Base-by-base conservation (phyloP, 2,797 vertebrate genomes). In the Antrozous pallidus region DNA sequence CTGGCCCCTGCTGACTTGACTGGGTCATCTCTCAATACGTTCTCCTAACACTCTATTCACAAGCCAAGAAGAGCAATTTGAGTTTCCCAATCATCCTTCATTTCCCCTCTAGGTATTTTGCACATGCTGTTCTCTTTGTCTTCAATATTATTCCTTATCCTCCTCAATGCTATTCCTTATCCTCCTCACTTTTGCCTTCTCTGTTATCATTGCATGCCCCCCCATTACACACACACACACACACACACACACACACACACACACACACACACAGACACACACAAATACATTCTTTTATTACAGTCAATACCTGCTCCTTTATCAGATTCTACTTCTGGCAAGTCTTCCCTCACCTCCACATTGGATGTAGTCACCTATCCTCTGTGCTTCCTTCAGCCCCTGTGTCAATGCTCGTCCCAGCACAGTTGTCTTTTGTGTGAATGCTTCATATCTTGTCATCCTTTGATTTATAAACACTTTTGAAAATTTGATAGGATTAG, bases 381-480 rank as follows among this genome's bases (percentile, higher is more conserved):
- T 82, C 45, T 75, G 40, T n/a, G 26, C 26, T 67, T 13, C 31
- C 28, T 20, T 63, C 33, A 67, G 8, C 7, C 17, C 8, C 31
- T 33, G 11, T 33, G 56, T 77, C 28, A 61, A 40, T n/a, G 17
- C 38, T 9, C 38, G 67, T n/a, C 22, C 18, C 26, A 45, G 40
- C 6, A 63, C 6, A 38, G 51, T 28, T 36, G 40, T 77, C 49
- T 73, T 89, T 74, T 63, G 17, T 47, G 28, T 63, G 67, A 88
- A 17, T 54, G 16, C 45, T 38, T 63, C 74, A 45, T 28, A 63
- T 61, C 17, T 31, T 51, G 49, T n/a, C 49, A 5, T 82, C 11
- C 14, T 92, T 96, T 79, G 65, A 87, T 67, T 87, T 74, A 45
- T n/a, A 47, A 20, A 20, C 26, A 90, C 33, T 92, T 94, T 69